A percentile compares a stretch with the other conserved stretches of the same genome.
These are phyloP conservation scores for Eurois occulta DNA, from an alignment of 2,888 invertebrate genomes.

Conservation along the genomic window DNA sequence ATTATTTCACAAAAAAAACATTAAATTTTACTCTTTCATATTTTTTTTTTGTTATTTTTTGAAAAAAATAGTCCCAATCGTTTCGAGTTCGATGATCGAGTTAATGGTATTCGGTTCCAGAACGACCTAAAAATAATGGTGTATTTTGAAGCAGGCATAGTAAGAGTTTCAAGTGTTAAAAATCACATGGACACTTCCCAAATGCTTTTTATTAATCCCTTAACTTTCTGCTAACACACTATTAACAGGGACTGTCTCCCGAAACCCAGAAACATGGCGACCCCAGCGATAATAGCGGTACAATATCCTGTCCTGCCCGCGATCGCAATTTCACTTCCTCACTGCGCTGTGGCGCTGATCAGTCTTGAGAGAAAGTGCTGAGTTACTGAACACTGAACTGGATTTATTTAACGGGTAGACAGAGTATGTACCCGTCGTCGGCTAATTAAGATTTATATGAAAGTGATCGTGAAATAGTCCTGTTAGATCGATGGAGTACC, in stretches of 20 bases:
- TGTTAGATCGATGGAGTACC: neutral
- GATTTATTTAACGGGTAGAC: slow-evolving; percentile 38
- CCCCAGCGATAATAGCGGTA: slow-evolving; percentile 46
- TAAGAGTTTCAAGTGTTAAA: neutral
- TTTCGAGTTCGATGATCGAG: no score
- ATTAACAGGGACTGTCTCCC: neutral
- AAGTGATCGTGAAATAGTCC: slow-evolving; percentile 7
- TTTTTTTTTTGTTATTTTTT: no score
- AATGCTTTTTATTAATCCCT: neutral
- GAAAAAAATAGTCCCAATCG: no score
- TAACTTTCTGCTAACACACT: neutral
- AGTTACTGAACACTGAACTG: slow-evolving; percentile 45
- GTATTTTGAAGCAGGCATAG: neutral
- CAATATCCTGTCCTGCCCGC: slow-evolving; percentile 55
- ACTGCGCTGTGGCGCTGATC: slow-evolving; percentile 36
- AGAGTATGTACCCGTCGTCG: neutral
- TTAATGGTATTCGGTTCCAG: no score
- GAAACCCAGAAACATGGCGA: neutral
- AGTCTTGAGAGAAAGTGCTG: slow-evolving; percentile 57
- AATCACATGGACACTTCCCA: no score
- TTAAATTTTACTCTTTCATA: no score
- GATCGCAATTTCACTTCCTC: slow-evolving; percentile 65
- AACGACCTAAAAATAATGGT: no score
- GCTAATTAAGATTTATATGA: slow-evolving; percentile 42
- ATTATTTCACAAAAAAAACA: no score